These are phyloP conservation scores for Lasioglossum oenotherae DNA, from an alignment of 2,888 invertebrate species.

Conservation along the genomic window DNA sequence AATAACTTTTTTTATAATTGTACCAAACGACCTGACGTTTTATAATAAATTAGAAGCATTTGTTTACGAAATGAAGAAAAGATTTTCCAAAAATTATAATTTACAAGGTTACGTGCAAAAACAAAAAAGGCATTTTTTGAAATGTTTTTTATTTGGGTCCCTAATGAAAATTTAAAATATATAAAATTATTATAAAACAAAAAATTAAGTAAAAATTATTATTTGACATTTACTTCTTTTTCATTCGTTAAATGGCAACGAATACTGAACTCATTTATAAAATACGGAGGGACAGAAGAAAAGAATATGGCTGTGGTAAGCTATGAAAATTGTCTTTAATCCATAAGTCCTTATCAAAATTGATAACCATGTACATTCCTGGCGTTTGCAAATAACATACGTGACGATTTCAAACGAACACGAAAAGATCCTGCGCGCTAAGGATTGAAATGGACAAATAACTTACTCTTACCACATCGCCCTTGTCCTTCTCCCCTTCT, in stretches of 20 bases:
- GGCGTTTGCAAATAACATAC: neutral
- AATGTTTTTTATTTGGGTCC: no score
- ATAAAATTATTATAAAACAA: neutral
- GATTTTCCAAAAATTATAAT: no score
- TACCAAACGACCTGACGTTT: no score
- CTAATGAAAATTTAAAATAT: no score
- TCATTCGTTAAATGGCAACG: neutral
- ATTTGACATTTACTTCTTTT: no score
- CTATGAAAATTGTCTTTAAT: no score
- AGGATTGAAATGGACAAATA: conserved; percentile 65
- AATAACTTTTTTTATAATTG: no score
- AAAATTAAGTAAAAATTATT: no score
- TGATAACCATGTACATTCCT: neutral
- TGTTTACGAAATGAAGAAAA: no score
- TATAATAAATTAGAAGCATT: no score
- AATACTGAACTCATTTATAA: neutral
- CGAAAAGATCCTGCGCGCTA: conserved; percentile 30
- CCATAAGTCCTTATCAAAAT: neutral
- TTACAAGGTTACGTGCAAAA: no score
- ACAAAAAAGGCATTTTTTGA: no score
- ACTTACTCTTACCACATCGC: conserved; percentile 58
- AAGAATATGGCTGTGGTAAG: neutral
- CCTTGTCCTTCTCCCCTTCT: conserved; percentile 49
- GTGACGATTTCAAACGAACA: neutral
- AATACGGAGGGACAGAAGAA: neutral